These are phyloP conservation scores for Pongo pygmaeus DNA, from an alignment of 2,113 vertebrate species.

Conservation along the genomic window DNA sequence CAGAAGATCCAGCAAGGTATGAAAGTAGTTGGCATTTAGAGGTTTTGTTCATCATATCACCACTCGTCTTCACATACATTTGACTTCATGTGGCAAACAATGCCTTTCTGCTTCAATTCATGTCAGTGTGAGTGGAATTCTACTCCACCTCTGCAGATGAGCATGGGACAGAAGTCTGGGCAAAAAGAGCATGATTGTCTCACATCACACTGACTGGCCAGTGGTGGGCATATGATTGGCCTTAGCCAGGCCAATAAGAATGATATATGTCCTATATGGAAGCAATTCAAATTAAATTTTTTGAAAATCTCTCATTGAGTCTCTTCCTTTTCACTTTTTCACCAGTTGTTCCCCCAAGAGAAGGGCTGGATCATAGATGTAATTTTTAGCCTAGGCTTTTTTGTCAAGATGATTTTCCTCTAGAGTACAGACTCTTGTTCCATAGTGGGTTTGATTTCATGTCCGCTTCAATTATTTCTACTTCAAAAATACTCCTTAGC, in stretches of 20 bases:
- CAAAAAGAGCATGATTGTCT: not conserved
- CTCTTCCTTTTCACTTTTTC: not conserved
- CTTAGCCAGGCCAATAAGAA: not conserved
- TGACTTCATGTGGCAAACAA: not conserved
- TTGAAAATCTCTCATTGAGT: not conserved
- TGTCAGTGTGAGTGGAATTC: accelerated
- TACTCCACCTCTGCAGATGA: not conserved
- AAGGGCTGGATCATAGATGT: not conserved
- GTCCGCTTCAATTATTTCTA: slow-evolving; percentile 60
- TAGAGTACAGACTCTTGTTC: not conserved
- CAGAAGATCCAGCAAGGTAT: not conserved
- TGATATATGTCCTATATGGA: not conserved
- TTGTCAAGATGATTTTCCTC: slow-evolving; percentile 14
- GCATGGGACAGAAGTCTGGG: not conserved
- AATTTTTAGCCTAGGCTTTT: not conserved
- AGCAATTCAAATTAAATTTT: not conserved
- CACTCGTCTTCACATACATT: not conserved
- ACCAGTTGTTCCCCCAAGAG: not conserved
- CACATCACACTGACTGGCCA: not conserved
- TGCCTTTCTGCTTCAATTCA: not conserved
- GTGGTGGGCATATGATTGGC: not conserved
- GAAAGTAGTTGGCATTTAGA: not conserved
- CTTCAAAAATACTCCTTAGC: slow-evolving; percentile 21
- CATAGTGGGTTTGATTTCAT: slow-evolving; percentile 34
- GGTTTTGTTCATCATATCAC: not conserved